Conservation (phyloP, 2,797 vertebrate genomes). For the Serranus cabrilla region DNA sequence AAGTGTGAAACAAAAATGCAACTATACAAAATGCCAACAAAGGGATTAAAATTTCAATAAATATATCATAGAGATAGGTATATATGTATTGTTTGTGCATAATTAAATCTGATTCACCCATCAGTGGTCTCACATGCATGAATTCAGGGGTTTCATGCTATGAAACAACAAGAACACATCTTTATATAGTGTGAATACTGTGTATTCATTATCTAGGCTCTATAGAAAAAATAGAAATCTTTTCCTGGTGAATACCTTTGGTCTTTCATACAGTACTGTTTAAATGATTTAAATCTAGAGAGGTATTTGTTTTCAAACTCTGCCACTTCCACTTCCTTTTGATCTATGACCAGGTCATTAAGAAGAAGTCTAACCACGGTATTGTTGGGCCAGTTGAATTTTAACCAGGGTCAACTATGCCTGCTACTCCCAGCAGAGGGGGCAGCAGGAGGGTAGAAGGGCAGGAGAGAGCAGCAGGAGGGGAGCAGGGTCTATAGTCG, state of each 20-base stretch:
- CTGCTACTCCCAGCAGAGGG: slow-evolving; percentile 79
- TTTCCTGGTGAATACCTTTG: slow-evolving; percentile 4
- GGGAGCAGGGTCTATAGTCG: slow-evolving; percentile 57
- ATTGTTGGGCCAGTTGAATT: slow-evolving; percentile 74
- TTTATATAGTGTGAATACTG: neutral
- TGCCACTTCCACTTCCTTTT: slow-evolving; percentile 46
- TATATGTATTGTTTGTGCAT: neutral
- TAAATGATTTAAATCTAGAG: slow-evolving; percentile 13
- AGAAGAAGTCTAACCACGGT: slow-evolving; percentile 45
- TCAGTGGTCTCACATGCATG: too few relatives aligned
- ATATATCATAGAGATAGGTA: neutral
- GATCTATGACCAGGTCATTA: slow-evolving; percentile 34
- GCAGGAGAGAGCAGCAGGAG: slow-evolving; percentile 70
- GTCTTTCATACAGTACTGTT: slow-evolving; percentile 1
- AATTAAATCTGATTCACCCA: too few relatives aligned
- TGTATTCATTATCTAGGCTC: neutral
- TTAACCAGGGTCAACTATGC: slow-evolving; percentile 83
- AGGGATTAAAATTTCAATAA: neutral
- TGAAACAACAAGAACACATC: neutral
- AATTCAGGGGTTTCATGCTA: too few relatives aligned
- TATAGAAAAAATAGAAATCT: neutral
- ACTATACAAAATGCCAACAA: neutral
- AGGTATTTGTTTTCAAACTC: slow-evolving; percentile 31
- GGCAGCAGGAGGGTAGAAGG: slow-evolving; percentile 75
- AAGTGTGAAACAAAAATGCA: neutral